Percentiles rank a stretch among this genome's conserved stretches.
These are phyloP conservation scores for Cynopterus sphinx DNA, from an alignment of 2,797 vertebrate genomes.

Conservation along the genomic window DNA sequence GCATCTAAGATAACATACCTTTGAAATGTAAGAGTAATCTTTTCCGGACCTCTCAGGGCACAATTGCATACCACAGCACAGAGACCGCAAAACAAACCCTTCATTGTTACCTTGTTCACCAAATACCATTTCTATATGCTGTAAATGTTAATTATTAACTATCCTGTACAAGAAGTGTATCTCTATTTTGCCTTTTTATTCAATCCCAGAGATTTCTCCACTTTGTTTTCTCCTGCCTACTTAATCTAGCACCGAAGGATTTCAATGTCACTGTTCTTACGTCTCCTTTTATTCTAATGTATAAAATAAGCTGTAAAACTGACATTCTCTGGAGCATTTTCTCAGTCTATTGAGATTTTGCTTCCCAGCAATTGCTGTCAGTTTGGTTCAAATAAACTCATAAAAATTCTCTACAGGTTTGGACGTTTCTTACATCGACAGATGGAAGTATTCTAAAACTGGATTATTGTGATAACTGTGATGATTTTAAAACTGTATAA, in stretches of 20 bases:
- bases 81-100: background rate
- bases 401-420: background rate
- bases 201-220: background rate
- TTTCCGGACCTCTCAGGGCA: background rate
- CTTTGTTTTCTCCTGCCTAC: background rate
- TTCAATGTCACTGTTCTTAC: background rate
- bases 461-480: background rate
- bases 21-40: background rate
- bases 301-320: background rate
- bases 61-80: background rate
- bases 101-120: background rate
- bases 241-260: background rate
- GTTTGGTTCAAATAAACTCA: background rate
- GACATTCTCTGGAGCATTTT: background rate
- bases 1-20: background rate
- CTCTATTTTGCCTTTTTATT: background rate
- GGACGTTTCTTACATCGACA: background rate
- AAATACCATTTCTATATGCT: no score
- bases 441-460: background rate
- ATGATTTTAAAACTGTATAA: background rate
- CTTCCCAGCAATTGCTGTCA: background rate
- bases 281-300: background rate
- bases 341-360: background rate
- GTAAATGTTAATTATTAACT: background rate
- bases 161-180: background rate